These are phyloP conservation scores for Eulemur rubriventer DNA, from an alignment of 2,797 vertebrate species.

Conservation along the genomic window DNA sequence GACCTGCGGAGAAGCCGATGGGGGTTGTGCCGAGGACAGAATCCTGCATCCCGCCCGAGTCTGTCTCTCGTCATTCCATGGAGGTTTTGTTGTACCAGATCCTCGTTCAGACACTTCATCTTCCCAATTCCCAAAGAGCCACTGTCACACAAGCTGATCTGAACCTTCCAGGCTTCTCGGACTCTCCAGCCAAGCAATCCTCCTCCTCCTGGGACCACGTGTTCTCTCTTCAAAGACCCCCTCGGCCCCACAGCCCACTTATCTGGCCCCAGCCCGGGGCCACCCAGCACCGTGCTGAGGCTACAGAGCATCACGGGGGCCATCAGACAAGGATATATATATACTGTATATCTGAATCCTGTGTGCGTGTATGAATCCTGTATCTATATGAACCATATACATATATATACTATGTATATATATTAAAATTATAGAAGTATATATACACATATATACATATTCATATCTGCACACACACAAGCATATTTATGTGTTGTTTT, in stretches of 20 bases:
- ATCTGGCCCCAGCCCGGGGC: not conserved
- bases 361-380: not conserved
- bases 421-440: too few relatives aligned
- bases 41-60: not conserved
- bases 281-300: too few relatives aligned
- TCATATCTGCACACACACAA: not conserved
- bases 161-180: not conserved
- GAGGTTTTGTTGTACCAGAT: not conserved
- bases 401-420: not conserved
- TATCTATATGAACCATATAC: not conserved
- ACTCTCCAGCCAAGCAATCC: not conserved
- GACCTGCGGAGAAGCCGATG: not conserved
- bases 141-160: not conserved
- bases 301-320: not conserved
- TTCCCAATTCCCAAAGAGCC: not conserved
- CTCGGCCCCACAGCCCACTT: fast-evolving
- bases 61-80: not conserved
- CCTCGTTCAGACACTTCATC: not conserved
- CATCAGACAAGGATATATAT: not conserved
- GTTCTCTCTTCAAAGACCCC: not conserved
- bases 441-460: not conserved
- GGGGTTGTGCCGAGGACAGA: not conserved
- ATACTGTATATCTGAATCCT: not conserved
- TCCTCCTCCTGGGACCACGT: not conserved
- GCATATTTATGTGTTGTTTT: not conserved